Conservation (phyloP, 2,888 invertebrate genomes). For the Penaeus monodon region DNA sequence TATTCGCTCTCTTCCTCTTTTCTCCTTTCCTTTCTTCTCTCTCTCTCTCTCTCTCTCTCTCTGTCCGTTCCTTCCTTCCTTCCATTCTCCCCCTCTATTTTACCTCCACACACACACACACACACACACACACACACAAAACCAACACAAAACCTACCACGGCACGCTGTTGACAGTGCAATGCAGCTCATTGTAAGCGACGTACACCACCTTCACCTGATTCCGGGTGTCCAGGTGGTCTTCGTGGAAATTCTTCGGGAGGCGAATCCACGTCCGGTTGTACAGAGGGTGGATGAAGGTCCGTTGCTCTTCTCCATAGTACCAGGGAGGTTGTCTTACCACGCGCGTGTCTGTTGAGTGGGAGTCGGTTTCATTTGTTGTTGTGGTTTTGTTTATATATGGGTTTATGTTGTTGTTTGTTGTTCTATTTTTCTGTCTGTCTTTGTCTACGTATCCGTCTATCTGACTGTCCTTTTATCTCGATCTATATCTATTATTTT, state of each 20-base stretch:
- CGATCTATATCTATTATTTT: too few relatives aligned
- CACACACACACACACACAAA: too few relatives aligned
- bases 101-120: too few relatives aligned
- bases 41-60: too few relatives aligned
- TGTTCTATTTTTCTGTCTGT: too few relatives aligned
- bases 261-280: slow-evolving; percentile 27
- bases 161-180: slow-evolving; percentile 38
- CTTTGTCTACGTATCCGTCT: too few relatives aligned
- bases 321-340: background rate
- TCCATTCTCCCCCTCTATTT: too few relatives aligned
- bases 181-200: slow-evolving; percentile 39
- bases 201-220: slow-evolving; percentile 32
- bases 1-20: too few relatives aligned
- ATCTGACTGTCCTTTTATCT: too few relatives aligned
- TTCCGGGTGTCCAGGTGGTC: background rate
- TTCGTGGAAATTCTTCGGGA: slow-evolving; percentile 31
- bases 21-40: rapidly evolving
- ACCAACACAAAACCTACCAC: slow-evolving; percentile 27
- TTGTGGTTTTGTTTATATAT: too few relatives aligned
- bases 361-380: background rate
- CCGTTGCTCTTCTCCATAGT: background rate
- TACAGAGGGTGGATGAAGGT: slow-evolving; percentile 18
- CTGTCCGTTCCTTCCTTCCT: too few relatives aligned
- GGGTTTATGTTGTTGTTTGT: too few relatives aligned
- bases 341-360: background rate